Percentiles rank a stretch among this genome's conserved stretches.
Evolutionary conservation across 2,888 invertebrate species (phyloP).

Genomic region (Barypeithes pellucidus): DNA sequence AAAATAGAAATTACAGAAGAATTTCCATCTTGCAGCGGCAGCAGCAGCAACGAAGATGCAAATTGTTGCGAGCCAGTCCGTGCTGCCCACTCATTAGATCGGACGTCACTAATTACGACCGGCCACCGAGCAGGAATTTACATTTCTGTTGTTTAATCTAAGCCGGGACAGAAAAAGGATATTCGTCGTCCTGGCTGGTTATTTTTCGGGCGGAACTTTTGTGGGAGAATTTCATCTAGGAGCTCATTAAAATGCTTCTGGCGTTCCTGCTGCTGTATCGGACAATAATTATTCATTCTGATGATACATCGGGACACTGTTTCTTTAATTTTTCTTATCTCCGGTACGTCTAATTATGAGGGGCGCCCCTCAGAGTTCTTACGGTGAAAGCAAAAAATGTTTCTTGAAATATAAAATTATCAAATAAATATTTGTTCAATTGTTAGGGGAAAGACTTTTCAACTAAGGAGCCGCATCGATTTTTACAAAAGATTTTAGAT

Average conservation of each 20-base stretch:
- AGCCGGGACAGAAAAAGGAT: constrained; percentile 54
- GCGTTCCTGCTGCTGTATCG: too few species aligned
- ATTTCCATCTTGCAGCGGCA: constrained; percentile 53
- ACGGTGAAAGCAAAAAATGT: too few species aligned
- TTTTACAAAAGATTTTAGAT: too few species aligned
- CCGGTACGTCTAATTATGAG: too few species aligned
- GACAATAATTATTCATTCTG: too few species aligned
- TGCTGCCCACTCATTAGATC: constrained; percentile 62
- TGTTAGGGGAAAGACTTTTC: too few species aligned
- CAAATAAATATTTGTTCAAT: too few species aligned
- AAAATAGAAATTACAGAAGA: constrained; percentile 64
- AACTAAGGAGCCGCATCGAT: too few species aligned
- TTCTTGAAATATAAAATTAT: too few species aligned
- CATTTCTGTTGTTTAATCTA: constrained; percentile 57
- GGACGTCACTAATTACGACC: constrained; percentile 62
- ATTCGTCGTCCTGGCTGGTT: constrained; percentile 43
- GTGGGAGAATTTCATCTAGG: constrained; percentile 9
- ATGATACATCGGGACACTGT: too few species aligned
- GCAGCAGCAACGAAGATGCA: constrained; percentile 56
- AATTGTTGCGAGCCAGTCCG: constrained; percentile 58
- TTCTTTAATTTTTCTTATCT: too few species aligned
- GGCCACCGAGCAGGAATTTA: constrained; percentile 55
- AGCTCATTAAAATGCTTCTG: constrained; percentile 16
- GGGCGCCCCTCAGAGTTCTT: too few species aligned
- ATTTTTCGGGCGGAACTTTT: constrained; percentile 40